Conservation (phyloP, 2,888 invertebrate species). For the Torymus texanus region DNA sequence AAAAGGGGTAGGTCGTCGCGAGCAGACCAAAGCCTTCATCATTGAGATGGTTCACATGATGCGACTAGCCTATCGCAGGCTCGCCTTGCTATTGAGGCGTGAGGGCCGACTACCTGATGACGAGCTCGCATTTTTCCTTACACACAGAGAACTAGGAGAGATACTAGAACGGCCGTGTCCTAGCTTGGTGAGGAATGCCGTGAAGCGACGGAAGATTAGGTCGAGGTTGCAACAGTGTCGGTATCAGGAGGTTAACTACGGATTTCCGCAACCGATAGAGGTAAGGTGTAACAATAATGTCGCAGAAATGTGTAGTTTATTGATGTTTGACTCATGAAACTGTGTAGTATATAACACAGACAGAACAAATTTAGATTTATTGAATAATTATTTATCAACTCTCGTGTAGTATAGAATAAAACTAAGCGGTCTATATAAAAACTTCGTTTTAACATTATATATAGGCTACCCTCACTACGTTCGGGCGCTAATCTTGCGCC, state of each 20-base stretch:
- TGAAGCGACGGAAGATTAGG: slow-evolving; percentile 80
- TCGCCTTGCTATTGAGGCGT: slow-evolving; percentile 79
- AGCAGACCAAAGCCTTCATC: slow-evolving; percentile 81
- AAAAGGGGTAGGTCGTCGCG: slow-evolving; percentile 80
- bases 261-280: slow-evolving; percentile 73
- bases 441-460: no score
- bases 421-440: no score
- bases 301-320: no score
- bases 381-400: no score
- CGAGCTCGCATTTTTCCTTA: slow-evolving; percentile 82
- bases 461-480: no score
- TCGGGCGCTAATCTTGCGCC: no score
- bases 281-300: no score
- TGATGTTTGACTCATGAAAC: no score
- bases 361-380: no score
- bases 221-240: slow-evolving; percentile 79
- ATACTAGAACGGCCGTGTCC: slow-evolving; percentile 74
- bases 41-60: slow-evolving; percentile 79
- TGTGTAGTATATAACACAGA: no score
- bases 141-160: slow-evolving; percentile 80
- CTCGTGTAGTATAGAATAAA: no score
- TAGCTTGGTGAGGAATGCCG: slow-evolving; percentile 76
- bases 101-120: slow-evolving; percentile 81
- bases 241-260: slow-evolving; percentile 80
- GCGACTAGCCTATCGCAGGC: slow-evolving; percentile 78